Evolutionary conservation across 37 sponge, comb jelly and placozoan species (phyloP).

Genomic region (Aphrocallistes beatrix): DNA sequence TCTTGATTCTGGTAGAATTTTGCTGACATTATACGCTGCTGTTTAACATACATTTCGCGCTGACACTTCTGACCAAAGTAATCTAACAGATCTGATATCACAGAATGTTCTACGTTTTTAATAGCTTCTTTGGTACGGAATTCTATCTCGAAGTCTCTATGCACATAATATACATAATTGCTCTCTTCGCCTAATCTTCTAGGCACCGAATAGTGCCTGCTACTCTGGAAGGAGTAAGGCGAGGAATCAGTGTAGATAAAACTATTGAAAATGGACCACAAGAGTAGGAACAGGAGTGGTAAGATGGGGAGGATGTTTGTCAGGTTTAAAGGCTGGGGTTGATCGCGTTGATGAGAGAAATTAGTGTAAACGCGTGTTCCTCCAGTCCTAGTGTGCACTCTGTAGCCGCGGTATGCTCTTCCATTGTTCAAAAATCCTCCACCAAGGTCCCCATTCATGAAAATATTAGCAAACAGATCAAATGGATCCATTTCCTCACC

Average conservation of each 20-base stretch:
- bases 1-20: background rate
- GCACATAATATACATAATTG: background rate
- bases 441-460: background rate
- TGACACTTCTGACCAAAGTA: slow-evolving; percentile 9
- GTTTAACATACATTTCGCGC: background rate
- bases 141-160: background rate
- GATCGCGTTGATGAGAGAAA: background rate
- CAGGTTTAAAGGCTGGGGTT: background rate
- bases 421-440: background rate
- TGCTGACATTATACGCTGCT: background rate
- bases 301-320: background rate
- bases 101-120: background rate
- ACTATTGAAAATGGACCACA: background rate
- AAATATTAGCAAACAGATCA: background rate
- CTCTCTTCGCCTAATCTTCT: background rate
- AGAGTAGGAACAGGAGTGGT: background rate
- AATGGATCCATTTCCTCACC: slow-evolving; percentile 1
- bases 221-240: background rate
- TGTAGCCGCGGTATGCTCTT: background rate
- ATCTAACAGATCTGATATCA: background rate
- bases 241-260: background rate
- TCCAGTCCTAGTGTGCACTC: background rate
- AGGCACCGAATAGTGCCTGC: background rate
- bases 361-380: background rate
- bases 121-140: background rate